phyloP scores from a whole-genome alignment of 2,113 vertebrate genomes.

The Ibidorhyncha struthersii region DNA sequence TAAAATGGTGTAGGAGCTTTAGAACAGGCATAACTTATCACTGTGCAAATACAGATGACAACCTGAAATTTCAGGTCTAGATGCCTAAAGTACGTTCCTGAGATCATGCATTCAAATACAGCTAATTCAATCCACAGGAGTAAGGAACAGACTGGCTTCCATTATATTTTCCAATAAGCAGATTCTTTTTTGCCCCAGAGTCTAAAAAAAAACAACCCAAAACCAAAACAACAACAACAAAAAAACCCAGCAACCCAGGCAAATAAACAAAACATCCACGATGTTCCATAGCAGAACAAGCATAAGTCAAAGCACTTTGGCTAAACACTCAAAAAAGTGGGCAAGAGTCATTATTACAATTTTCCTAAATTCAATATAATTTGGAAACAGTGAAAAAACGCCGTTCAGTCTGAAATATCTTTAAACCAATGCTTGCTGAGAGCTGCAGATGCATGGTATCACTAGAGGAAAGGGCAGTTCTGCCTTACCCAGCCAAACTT shows the following conservation, averaged over 20 bases:
- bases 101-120: not conserved
- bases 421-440: not conserved
- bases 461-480: not conserved
- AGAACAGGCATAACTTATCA: not conserved
- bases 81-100: not conserved
- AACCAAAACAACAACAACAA: too few species aligned
- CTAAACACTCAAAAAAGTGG: not conserved
- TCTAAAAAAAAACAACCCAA: too few species aligned
- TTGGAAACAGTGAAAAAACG: not conserved
- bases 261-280: not conserved
- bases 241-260: not conserved
- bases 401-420: not conserved
- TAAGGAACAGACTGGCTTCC: not conserved
- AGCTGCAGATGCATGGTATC: not conserved
- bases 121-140: not conserved
- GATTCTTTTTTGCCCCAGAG: not conserved
- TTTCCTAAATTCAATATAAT: not conserved
- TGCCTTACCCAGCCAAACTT: not conserved
- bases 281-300: not conserved
- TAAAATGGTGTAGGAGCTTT: not conserved
- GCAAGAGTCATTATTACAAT: not conserved
- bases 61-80: not conserved
- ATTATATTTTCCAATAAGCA: not conserved
- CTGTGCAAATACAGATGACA: not conserved
- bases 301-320: not conserved